Evolutionary conservation across 2,797 vertebrate species (phyloP).

Genomic region (Trachurus trachurus): DNA sequence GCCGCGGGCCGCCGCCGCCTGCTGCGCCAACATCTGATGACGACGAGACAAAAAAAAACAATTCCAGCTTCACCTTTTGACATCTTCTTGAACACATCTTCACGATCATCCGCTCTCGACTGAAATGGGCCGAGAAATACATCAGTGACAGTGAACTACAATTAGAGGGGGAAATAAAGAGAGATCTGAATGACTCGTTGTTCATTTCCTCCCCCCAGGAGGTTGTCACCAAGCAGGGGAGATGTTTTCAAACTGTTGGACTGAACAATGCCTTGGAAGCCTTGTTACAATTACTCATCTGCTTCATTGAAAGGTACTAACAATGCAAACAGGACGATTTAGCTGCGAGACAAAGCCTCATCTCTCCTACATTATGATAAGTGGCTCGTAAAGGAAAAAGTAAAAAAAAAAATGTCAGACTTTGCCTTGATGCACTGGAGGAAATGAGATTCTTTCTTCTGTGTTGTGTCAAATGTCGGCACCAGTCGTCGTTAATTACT

Average conservation of each 20-base stretch:
- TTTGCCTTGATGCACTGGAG: constrained; percentile 24
- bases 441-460: constrained; percentile 35
- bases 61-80: constrained; percentile 17
- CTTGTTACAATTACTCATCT: constrained; percentile 51
- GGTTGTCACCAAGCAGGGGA: constrained; percentile 59
- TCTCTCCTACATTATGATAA: constrained; percentile 43
- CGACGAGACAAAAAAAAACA: constrained; percentile 10
- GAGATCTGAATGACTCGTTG: constrained; percentile 49
- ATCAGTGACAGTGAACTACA: constrained; percentile 44
- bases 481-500: constrained; percentile 15
- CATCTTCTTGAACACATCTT: constrained; percentile 21
- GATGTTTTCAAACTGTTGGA: constrained; percentile 59
- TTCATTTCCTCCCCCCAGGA: constrained; percentile 56
- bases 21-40: constrained; percentile 84
- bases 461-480: constrained; percentile 25
- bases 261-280: constrained; percentile 62
- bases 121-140: constrained; percentile 37
- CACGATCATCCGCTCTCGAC: constrained; percentile 28
- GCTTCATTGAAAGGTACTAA: constrained; percentile 33
- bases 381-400: constrained; percentile 11
- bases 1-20: constrained; percentile 67
- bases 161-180: constrained; percentile 51
- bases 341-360: constrained; percentile 56
- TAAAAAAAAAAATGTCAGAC: constrained; percentile 8
- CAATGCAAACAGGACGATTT: constrained; percentile 48